Base-by-base conservation (phyloP, 1,140 invertebrate species). In the Drosophila eugracilis region DNA sequence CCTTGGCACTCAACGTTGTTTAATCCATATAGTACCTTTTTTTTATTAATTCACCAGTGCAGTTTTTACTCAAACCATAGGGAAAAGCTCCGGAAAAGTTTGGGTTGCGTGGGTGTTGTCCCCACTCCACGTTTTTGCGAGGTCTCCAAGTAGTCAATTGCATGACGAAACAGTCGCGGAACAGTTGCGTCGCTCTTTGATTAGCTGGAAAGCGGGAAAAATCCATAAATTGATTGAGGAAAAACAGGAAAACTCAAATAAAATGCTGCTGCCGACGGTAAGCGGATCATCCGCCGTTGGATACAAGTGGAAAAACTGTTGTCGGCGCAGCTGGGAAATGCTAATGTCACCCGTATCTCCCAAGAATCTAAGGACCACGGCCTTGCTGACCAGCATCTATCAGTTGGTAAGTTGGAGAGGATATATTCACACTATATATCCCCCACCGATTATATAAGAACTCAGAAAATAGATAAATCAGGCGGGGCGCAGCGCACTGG, bases 331-430 rank as follows among this genome's bases (percentile, higher is more conserved):
- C 21, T 84, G 85, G 77, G 75, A 91, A 3, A 67, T 74, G 42
- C 5, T 90, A 1, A 80, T 91, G 75, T 67, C 90, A 6, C 90
- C 90, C 0, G 52, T 91, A 34, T 73, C 89, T 3, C 90, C 90
- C 17, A 90, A 74, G 30, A 90, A 91, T 37, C 65, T 91, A 21
- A 76, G 90, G 12, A 75, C 91, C 26, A 91, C 90, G 2, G 90
- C 90, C 0, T 42, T 91, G 21, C 44, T 91, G 6, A 91, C 85
- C 17, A 88, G 83, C 53, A 90, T 91, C 41, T 91, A 91, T 48
- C 86, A 91, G 47, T 34, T 91, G 83, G 90, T 91, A 54, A 91
- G 90, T 39, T 17, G 0, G 6, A 4, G n/a, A 10, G 17, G 1
- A 37, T 36, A 15, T 17, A 37, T 37, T n/a, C n/a, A 14, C 14